Evolutionary conservation across 2,888 invertebrate genomes (phyloP), one percentile per base, ranked within the genome.

Genomic region (Caenorhabditis plicata): DNA sequence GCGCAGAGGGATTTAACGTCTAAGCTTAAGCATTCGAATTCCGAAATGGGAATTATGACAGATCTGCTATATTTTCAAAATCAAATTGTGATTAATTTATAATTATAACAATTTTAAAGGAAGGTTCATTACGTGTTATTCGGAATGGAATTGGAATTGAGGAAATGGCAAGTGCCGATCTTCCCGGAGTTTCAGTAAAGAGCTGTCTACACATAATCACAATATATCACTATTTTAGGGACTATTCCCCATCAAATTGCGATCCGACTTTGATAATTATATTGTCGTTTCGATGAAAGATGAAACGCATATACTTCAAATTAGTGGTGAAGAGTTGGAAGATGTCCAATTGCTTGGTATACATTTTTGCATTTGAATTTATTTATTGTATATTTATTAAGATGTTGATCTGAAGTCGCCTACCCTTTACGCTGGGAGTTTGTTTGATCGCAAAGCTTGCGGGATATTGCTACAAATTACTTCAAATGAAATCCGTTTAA

Each of bases 301-400:
- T 4, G 93, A 95, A 80, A 95, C 95, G 0, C 71, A 76, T 40
- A 50, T 75, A 31, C 84, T 95, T 38, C 88, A 89, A 64, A 82
- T 96, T 36, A 90, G 88, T 69, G 94, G 93, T 0, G 96, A 96
- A 81, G 96, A 96, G 83, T 93, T 96, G 0, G 96, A 98, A 82
- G 96, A 98, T 83, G 68, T 68, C 0, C 43, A 68, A 25, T 31
- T 75, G 7, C 20, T 64, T 13, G 70, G 72, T 67, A 43, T n/a
- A 33, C 4, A 25, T 44, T 44, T 27, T 45, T 15, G 20, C 20
- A 13, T n/a, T 23, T 15, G 20, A 13, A 31, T 27, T n/a, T n/a
- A n/a, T n/a, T n/a, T n/a, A n/a, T n/a, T n/a, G n/a, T 27, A 43
- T 31, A 45, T 23, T 26, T 19, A 15, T 13, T 1, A 7, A 48